These are phyloP conservation scores for Geotrupes spiniger DNA, from an alignment of 2,888 invertebrate genomes.

Conservation along the genomic window DNA sequence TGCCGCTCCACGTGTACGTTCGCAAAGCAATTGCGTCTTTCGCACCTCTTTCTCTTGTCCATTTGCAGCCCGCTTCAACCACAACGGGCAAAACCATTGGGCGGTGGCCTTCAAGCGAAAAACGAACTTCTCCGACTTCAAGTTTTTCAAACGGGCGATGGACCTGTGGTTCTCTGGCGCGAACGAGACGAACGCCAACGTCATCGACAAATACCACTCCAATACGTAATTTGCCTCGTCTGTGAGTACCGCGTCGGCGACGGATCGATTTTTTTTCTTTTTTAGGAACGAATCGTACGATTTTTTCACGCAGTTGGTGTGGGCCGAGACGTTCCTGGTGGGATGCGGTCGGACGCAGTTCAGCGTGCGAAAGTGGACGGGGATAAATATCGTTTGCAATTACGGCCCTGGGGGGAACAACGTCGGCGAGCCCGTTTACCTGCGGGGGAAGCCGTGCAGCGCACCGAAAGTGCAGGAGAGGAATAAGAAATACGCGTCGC, in stretches of 20 bases:
- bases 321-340: conserved; percentile 8
- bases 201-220: too few species aligned
- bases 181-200: too few species aligned
- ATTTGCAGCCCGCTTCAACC: background rate
- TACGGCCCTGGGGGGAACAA: conserved; percentile 11
- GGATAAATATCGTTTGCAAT: conserved; percentile 14
- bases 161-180: too few species aligned
- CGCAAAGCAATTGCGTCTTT: too few species aligned
- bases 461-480: too few species aligned
- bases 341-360: conserved; percentile 16
- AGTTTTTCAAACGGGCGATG: too few species aligned
- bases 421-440: conserved; percentile 2
- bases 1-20: conserved; percentile 23
- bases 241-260: too few species aligned
- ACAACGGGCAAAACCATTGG: conserved; percentile 15
- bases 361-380: background rate
- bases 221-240: too few species aligned
- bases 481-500: too few species aligned
- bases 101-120: conserved; percentile 2
- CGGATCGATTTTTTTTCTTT: too few species aligned
- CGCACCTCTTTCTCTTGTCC: too few species aligned
- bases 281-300: conserved; percentile 11
- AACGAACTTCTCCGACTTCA: too few species aligned
- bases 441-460: conserved; percentile 7
- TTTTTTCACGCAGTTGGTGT: conserved; percentile 14